Evolutionary conservation across 2,888 invertebrate genomes (phyloP).

Genomic region (Sympetrum striolatum): DNA sequence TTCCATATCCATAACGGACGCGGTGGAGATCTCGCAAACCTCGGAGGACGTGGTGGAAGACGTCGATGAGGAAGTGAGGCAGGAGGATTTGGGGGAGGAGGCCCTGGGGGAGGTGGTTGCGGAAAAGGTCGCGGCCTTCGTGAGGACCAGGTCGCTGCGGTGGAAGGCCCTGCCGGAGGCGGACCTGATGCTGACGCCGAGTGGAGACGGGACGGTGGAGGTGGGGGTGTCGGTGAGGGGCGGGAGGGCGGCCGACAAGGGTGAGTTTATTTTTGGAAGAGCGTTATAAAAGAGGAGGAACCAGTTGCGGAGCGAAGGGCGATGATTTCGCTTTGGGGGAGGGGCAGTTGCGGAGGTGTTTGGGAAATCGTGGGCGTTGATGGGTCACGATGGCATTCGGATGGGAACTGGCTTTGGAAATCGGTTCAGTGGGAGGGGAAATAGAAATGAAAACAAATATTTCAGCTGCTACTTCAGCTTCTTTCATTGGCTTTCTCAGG

Average conservation of each 20-base stretch:
- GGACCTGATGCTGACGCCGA: slow-evolving; percentile 77
- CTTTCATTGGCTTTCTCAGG: no score
- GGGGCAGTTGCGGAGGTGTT: not conserved
- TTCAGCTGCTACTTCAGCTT: no score
- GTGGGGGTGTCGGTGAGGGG: slow-evolving; percentile 75
- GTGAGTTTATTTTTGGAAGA: slow-evolving; percentile 52
- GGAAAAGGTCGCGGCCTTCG: slow-evolving; percentile 78
- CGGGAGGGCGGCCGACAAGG: slow-evolving; percentile 63
- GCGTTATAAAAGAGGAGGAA: not conserved
- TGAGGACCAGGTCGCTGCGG: slow-evolving; percentile 77
- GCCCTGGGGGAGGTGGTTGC: slow-evolving; percentile 69
- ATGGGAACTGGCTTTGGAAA: not conserved
- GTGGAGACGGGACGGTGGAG: slow-evolving; percentile 70
- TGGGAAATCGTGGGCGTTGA: not conserved
- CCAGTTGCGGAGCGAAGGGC: not conserved
- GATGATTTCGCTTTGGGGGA: not conserved
- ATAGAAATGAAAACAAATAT: no score
- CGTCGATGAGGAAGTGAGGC: slow-evolving; percentile 50
- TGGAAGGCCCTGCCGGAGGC: slow-evolving; percentile 81
- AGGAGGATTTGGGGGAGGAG: slow-evolving; percentile 62
- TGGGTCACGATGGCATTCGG: not conserved
- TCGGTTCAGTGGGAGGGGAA: not conserved
- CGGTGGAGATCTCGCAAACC: slow-evolving; percentile 76
- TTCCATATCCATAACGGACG: slow-evolving; percentile 77
- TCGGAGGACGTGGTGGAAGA: slow-evolving; percentile 63